A percentile compares a stretch with the other conserved stretches of the same genome.
Evolutionary conservation across 2,113 vertebrate species (phyloP).

Genomic region (Balaenoptera acutorostrata): DNA sequence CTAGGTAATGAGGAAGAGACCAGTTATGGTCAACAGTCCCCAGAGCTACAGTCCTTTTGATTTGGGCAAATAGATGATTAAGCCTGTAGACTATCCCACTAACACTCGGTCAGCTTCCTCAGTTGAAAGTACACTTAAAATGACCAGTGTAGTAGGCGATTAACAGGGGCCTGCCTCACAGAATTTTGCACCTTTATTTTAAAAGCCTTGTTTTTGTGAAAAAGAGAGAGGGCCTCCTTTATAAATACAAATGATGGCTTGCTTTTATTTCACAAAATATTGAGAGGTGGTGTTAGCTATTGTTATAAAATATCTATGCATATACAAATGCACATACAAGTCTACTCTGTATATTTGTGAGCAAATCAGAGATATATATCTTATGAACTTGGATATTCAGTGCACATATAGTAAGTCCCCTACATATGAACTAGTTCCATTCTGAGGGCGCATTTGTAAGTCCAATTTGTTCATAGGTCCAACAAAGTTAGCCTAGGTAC

Average conservation of each 20-base stretch:
- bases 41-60: background rate
- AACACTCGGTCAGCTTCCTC: background rate
- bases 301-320: background rate
- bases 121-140: background rate
- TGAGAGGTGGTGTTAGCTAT: background rate
- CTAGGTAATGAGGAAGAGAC: background rate
- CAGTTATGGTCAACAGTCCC: background rate
- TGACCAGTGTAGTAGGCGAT: background rate
- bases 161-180: background rate
- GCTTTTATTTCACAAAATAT: background rate
- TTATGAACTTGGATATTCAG: background rate
- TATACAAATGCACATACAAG: background rate
- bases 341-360: background rate
- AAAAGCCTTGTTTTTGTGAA: background rate
- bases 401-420: no score
- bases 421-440: no score
- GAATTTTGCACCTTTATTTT: background rate
- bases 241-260: background rate
- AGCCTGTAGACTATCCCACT: background rate
- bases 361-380: background rate
- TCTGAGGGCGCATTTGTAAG: accelerated
- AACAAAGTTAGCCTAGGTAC: no score
- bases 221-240: background rate
- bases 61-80: background rate
- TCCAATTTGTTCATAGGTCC: no score